Percentiles rank a stretch among this genome's conserved stretches.
These are phyloP conservation scores for Junonia oenone DNA, from an alignment of 2,888 invertebrate genomes.

Conservation along the genomic window DNA sequence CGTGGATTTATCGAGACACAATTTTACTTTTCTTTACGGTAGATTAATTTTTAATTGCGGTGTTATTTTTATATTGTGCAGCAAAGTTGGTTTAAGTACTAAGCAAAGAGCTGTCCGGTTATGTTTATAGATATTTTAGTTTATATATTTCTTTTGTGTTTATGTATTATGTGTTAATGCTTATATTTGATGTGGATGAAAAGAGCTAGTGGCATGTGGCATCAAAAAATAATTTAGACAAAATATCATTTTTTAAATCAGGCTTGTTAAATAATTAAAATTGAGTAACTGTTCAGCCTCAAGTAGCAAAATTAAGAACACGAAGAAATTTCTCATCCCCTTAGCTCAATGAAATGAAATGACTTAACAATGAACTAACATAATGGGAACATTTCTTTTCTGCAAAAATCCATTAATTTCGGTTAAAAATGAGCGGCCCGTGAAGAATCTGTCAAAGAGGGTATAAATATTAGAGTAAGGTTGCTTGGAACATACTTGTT, in stretches of 20 bases:
- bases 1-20: slow-evolving; percentile 30
- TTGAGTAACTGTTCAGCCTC: no score
- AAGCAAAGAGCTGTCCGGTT: no score
- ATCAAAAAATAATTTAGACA: no score
- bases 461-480: slow-evolving; percentile 59
- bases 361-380: neutral
- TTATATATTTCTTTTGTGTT: no score
- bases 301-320: neutral
- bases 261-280: no score
- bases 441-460: slow-evolving; percentile 48
- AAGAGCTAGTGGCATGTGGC: no score
- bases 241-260: no score
- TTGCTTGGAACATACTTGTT: slow-evolving; percentile 36
- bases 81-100: no score
- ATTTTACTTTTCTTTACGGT: slow-evolving; percentile 6
- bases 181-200: no score
- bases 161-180: no score
- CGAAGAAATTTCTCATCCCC: neutral
- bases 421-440: slow-evolving; percentile 40
- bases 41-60: neutral
- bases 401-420: slow-evolving; percentile 45
- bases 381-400: slow-evolving; percentile 24
- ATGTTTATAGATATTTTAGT: no score
- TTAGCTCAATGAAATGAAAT: neutral
- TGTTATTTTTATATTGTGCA: no score